Evolutionary conservation across 2,113 vertebrate genomes (phyloP).

Genomic region (Amphilophus citrinellus): DNA sequence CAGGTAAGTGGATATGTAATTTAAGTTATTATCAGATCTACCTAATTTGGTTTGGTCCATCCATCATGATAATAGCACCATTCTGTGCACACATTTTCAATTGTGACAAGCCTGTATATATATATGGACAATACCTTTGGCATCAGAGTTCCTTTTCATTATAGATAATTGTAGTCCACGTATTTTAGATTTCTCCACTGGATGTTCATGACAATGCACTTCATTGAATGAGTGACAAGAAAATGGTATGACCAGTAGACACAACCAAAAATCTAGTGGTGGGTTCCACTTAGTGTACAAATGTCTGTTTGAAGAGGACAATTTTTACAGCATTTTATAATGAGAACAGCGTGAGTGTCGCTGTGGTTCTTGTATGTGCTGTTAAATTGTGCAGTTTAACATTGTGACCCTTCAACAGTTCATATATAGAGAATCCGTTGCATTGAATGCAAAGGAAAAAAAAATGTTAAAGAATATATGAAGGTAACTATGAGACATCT

Average conservation of each 20-base stretch:
- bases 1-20: slow-evolving; percentile 78
- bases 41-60: slow-evolving; percentile 69
- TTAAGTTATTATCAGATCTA: slow-evolving; percentile 74
- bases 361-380: not conserved
- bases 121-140: slow-evolving; percentile 54
- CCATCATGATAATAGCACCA: slow-evolving; percentile 65
- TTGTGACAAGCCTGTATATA: slow-evolving; percentile 48
- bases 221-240: slow-evolving; percentile 54
- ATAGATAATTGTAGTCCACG: slow-evolving; percentile 51
- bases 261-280: not conserved
- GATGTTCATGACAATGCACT: slow-evolving; percentile 33
- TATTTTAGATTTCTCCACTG: slow-evolving; percentile 36
- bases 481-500: not conserved
- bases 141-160: slow-evolving; percentile 53
- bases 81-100: slow-evolving; percentile 48
- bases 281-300: not conserved
- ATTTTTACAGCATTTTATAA: slow-evolving; percentile 13
- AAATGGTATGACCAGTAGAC: slow-evolving; percentile 5
- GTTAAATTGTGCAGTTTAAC: not conserved
- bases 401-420: not conserved
- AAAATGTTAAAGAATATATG: not conserved
- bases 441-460: slow-evolving; percentile 1
- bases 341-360: not conserved
- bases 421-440: not conserved
- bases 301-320: slow-evolving; percentile 2